phyloP scores from a whole-genome alignment of 2,888 invertebrate species.

The Agelastica alni region DNA sequence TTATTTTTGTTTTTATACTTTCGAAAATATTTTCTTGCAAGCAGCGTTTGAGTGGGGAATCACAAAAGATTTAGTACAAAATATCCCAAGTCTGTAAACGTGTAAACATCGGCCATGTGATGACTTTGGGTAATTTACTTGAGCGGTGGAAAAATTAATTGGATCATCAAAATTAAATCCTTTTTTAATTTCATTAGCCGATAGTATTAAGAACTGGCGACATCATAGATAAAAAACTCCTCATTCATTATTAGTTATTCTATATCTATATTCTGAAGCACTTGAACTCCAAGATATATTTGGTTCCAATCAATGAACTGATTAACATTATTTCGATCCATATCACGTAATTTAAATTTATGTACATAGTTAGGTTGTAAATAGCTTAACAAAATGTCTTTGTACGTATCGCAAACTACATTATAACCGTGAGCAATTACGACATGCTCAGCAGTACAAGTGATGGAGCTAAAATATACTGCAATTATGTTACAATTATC shows the following conservation, averaged over 20 bases:
- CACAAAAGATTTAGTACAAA: slow-evolving; percentile 11
- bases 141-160: slow-evolving; percentile 1
- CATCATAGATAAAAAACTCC: slow-evolving; percentile 12
- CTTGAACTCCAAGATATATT: slow-evolving; percentile 11
- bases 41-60: slow-evolving; percentile 12
- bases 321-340: slow-evolving; percentile 6
- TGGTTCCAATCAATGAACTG: slow-evolving; percentile 13
- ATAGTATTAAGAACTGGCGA: slow-evolving; percentile 14
- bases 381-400: slow-evolving; percentile 10
- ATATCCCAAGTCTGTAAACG: slow-evolving; percentile 10
- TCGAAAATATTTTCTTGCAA: slow-evolving; percentile 9
- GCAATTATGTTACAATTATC: no score
- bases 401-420: slow-evolving; percentile 4
- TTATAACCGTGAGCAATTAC: slow-evolving; percentile 1
- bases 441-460: no score
- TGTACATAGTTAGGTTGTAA: slow-evolving; percentile 15
- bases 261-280: slow-evolving; percentile 4
- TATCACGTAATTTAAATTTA: slow-evolving; percentile 5
- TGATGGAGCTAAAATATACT: no score
- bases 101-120: background rate
- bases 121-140: background rate
- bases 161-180: slow-evolving; percentile 11
- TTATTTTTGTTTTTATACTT: no score
- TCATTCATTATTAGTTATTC: slow-evolving; percentile 9
- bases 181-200: slow-evolving; percentile 14